Evolutionary conservation across 2,113 vertebrate genomes (phyloP).

Genomic region (Alexandromys fortis): DNA sequence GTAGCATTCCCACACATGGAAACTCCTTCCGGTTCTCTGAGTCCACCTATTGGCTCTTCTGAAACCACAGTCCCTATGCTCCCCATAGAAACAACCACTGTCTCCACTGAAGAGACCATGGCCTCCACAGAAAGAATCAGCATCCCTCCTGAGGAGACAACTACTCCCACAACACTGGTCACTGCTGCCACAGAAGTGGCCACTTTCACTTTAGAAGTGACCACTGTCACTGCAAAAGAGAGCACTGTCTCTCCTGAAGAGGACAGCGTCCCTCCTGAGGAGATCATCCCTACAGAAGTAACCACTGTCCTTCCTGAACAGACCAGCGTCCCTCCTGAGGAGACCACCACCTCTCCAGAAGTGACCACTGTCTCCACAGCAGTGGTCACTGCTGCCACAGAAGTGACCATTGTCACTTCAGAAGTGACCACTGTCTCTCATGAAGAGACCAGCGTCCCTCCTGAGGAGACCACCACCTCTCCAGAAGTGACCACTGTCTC

Average conservation of each 20-base stretch:
- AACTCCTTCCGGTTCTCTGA: neutral
- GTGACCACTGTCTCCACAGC: fast-evolving
- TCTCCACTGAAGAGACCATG: too few relatives aligned
- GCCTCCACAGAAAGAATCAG: neutral
- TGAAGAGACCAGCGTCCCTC: too few relatives aligned
- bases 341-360: neutral
- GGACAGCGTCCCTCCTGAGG: too few relatives aligned
- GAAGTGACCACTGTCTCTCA: neutral
- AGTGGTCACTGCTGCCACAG: neutral
- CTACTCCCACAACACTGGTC: neutral
- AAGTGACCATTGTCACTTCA: fast-evolving
- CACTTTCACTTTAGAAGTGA: neutral
- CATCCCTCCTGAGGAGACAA: neutral
- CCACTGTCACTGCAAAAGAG: neutral
- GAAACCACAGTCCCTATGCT: neutral
- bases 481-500: fast-evolving
- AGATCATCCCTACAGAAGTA: neutral
- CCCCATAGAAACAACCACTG: neutral
- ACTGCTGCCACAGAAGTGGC: neutral
- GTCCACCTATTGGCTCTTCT: neutral
- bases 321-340: too few relatives aligned
- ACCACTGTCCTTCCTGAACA: neutral
- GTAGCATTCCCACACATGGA: neutral
- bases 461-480: neutral
- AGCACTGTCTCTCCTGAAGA: neutral